Percentiles rank a stretch among this genome's conserved stretches.
phyloP scores from a whole-genome alignment of 2,888 invertebrate species.

The Noctua janthina region DNA sequence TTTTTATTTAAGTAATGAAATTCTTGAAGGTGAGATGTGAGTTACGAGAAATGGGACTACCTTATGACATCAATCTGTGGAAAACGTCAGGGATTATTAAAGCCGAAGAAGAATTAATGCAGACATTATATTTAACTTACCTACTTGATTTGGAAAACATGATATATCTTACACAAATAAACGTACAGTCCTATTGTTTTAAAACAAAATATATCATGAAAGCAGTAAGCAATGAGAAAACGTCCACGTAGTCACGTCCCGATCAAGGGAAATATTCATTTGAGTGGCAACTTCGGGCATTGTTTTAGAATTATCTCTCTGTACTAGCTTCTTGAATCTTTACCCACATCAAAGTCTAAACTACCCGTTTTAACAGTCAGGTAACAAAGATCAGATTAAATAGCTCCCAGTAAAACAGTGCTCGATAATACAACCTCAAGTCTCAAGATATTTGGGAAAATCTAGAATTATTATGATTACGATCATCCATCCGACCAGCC shows the following conservation, averaged over 20 bases:
- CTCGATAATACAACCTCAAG: conserved; percentile 14
- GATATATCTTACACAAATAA: background rate
- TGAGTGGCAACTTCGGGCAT: conserved; percentile 1
- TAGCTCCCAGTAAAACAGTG: background rate
- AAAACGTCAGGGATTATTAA: background rate
- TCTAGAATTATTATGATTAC: conserved; percentile 42
- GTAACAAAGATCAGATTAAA: conserved; percentile 20
- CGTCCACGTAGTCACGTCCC: background rate
- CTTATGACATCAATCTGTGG: conserved; percentile 6
- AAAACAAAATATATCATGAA: background rate
- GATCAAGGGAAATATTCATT: background rate
- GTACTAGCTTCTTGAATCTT: background rate
- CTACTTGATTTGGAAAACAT: background rate
- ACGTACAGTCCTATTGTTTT: background rate
- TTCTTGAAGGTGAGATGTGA: conserved; percentile 16
- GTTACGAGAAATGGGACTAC: conserved; percentile 6
- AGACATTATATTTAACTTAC: no score
- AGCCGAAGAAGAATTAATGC: background rate
- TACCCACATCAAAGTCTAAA: conserved; percentile 1
- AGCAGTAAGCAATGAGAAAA: background rate
- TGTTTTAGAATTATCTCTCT: background rate
- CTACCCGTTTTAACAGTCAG: conserved; percentile 1
- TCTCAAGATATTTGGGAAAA: conserved; percentile 7
- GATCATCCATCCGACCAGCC: conserved; percentile 12
- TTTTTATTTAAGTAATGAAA: conserved; percentile 25